Base-by-base conservation (phyloP, 1,140 invertebrate genomes). In the Sycophila sp. region DNA sequence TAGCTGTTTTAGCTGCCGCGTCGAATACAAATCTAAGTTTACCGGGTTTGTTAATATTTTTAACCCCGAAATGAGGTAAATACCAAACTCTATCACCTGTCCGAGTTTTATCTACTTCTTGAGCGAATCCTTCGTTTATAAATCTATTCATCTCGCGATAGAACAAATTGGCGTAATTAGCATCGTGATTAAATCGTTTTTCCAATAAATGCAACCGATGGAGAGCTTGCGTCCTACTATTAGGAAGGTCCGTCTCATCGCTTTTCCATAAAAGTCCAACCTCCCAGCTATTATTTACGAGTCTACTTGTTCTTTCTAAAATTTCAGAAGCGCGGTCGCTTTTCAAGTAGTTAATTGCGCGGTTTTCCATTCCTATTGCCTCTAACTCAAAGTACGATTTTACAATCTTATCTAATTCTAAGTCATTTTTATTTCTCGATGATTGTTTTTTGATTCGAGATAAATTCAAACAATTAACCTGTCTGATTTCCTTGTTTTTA, bases 181-280 rank as follows among this genome's bases (percentile, higher is more conserved):
- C 4, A 45, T 45, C n/a, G 4, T n/a, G 7, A 45, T 45, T n/a
- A 10, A 13, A 17, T 36, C 13, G 6, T 36, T 36, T 36, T 13
- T 36, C 34, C 13, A 36, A 36, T 7, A 13, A 36, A 36, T 13
- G 34, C n/a, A 10, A 10, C 4, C n/a, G 42, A 4, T 17, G 8
- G 4, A 45, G n/a, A 4, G 42, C 42, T 4, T 10, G 7, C n/a
- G 42, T n/a, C 4, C n/a, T n/a, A n/a, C n/a, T n/a, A n/a, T n/a
- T n/a, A n/a, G n/a, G n/a, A n/a, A n/a, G n/a, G n/a, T n/a, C 19
- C n/a, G 8, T 17, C 15, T 34, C 8, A 19, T 56, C 28, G 3
- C n/a, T n/a, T 56, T 30, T 36, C 30, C 53, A 56, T 17, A 56
- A 34, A 11, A 56, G 32, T 10, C 53, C 53, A 28, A 56, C 53